Evolutionary conservation across 2,113 vertebrate genomes (phyloP), one percentile per base, ranked within the genome.

Genomic region (Coptodon bakossiorum): DNA sequence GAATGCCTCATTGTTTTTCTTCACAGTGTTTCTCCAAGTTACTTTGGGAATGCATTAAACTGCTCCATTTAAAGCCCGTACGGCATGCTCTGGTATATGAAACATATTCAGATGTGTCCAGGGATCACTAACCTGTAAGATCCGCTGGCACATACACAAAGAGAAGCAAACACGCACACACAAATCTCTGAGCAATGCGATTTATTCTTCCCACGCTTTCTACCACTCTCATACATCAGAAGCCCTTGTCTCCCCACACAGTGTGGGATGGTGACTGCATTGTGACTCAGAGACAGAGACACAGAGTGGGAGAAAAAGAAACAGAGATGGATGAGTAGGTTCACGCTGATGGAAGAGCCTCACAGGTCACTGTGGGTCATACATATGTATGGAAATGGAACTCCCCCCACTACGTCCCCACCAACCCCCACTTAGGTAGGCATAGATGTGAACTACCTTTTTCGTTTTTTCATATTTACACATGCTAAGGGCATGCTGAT

Each of bases 261-360:
- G 94, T 93, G 95, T 96, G 87, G 95, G 95, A 93, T 91, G 93
- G 89, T 92, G 95, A 92, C 94, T 91, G 91, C 92, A 93, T 91
- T 94, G 93, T 96, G 94, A 96, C 92, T 96, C 95, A 95, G 86
- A 92, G 84, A 91, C 80, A 71, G 87, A 90, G 89, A 84, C 68
- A 61, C n/a, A 52, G 71, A 76, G 80, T 43, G 86, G 80, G 88
- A 85, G 91, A 80, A 82, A 81, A 24, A 80, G 48, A 84, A 52
- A 78, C 90, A 66, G 80, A 68, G 81, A 81, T 68, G 45, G 86
- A 87, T 85, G 86, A 87, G 86, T 88, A 89, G 92, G 86, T 85
- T 82, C 68, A 68, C 80, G 45, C 83, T 83, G 85, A 66, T 79
- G 81, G 85, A 85, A 88, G 53, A 78, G 66, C 61, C 89, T 84